These are phyloP conservation scores for Melitaea cinxia DNA, from an alignment of 1,140 invertebrate species.

Conservation along the genomic window DNA sequence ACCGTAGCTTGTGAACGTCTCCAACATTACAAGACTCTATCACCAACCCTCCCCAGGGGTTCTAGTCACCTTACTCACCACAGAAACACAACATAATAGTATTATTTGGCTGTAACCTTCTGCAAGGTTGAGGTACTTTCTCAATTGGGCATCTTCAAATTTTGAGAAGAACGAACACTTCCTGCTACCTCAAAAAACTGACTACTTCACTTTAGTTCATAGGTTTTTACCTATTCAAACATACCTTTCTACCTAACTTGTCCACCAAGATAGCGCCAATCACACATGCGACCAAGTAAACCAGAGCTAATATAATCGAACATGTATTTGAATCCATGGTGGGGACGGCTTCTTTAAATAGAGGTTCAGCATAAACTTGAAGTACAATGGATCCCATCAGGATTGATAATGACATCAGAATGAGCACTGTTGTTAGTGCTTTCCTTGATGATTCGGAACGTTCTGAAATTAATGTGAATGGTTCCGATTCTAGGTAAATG, in stretches of 20 bases:
- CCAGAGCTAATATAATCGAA: constrained; percentile 59
- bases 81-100: no score
- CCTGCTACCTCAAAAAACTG: no score
- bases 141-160: no score
- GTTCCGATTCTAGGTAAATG: not conserved
- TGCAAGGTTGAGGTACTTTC: no score
- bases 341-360: constrained; percentile 66
- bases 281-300: constrained; percentile 50
- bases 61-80: no score
- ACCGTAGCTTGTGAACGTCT: no score
- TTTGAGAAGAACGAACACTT: no score
- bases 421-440: constrained; percentile 49
- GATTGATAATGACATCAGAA: constrained; percentile 53
- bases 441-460: constrained; percentile 64
- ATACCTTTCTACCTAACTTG: constrained; percentile 64
- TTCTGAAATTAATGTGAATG: constrained; percentile 40
- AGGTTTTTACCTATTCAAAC: no score
- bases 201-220: no score
- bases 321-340: constrained; percentile 62
- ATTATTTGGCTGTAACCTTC: no score
- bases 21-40: no score
- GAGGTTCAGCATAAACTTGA: constrained; percentile 67
- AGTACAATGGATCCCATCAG: constrained; percentile 66
- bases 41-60: no score
- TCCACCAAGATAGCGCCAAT: constrained; percentile 55